phyloP scores from a whole-genome alignment of 2,797 vertebrate genomes.

The Pelodytes ibericus region DNA sequence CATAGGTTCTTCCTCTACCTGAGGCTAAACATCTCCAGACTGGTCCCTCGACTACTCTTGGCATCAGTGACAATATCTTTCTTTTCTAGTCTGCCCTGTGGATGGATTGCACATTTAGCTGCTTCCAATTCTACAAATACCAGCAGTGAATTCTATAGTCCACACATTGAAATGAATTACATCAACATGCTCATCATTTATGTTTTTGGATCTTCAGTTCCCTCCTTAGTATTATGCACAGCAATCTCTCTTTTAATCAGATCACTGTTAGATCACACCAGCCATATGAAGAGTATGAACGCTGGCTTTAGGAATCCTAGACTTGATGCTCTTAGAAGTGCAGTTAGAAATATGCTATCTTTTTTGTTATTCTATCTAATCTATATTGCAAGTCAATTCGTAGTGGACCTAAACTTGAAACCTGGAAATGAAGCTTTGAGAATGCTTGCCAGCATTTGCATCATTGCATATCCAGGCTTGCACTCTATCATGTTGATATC shows the following conservation, averaged over 20 bases:
- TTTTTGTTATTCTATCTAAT: conserved; percentile 6
- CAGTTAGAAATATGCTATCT: neutral
- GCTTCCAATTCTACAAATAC: neutral
- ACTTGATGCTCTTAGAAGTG: neutral
- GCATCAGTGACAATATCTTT: too few species aligned
- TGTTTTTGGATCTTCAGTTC: neutral
- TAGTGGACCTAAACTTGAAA: neutral
- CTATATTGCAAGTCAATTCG: neutral
- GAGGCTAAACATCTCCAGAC: too few species aligned
- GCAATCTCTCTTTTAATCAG: neutral
- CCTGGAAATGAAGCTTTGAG: too few species aligned
- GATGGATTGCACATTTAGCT: too few species aligned
- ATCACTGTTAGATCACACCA: neutral
- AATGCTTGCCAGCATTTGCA: too few species aligned
- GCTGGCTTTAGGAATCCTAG: neutral
- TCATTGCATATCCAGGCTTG: too few species aligned
- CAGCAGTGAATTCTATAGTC: neutral
- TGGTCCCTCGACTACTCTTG: too few species aligned
- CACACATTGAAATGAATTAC: neutral
- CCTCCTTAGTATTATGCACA: conserved; percentile 4
- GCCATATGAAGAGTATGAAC: conserved; percentile 1
- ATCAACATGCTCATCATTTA: neutral
- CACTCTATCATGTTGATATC: too few species aligned
- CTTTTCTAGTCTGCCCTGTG: too few species aligned
- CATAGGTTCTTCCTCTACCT: too few species aligned